Evolutionary conservation across 2,113 vertebrate species (phyloP).

Genomic region (Atrichornis clamosus): DNA sequence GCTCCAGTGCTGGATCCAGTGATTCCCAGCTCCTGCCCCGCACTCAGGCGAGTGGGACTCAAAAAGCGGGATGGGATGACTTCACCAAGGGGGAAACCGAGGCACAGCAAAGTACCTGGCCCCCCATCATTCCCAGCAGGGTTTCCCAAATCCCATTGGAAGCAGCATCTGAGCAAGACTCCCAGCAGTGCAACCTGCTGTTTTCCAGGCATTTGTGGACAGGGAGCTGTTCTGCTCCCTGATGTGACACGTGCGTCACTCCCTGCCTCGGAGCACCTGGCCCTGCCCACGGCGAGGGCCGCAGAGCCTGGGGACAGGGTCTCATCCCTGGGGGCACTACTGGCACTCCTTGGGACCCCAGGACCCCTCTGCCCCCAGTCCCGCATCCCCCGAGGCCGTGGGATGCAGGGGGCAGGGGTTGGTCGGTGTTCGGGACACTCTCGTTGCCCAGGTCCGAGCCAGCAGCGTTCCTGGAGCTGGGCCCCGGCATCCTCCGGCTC

Average conservation of each 20-base stretch:
- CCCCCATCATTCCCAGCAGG: background rate
- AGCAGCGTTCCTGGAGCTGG: rapidly evolving
- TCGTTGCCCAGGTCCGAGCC: background rate
- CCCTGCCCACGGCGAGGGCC: rapidly evolving
- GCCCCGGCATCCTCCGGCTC: background rate
- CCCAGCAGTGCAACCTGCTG: background rate
- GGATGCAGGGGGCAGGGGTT: background rate
- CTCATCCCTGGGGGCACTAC: rapidly evolving
- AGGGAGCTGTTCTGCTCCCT: background rate
- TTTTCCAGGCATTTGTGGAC: background rate
- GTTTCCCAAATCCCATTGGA: background rate
- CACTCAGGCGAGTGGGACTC: rapidly evolving
- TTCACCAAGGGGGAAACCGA: background rate
- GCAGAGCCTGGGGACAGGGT: background rate
- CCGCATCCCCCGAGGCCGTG: rapidly evolving
- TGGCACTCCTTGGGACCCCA: rapidly evolving
- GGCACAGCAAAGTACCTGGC: rapidly evolving
- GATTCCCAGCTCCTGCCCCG: rapidly evolving
- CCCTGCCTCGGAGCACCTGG: rapidly evolving
- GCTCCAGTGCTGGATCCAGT: background rate
- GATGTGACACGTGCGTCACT: rapidly evolving
- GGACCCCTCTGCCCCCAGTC: background rate
- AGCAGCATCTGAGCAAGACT: background rate
- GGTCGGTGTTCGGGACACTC: background rate
- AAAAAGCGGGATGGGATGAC: rapidly evolving